Conservation (phyloP, 2,797 vertebrate genomes). For the Yasuhikotakia modesta region DNA sequence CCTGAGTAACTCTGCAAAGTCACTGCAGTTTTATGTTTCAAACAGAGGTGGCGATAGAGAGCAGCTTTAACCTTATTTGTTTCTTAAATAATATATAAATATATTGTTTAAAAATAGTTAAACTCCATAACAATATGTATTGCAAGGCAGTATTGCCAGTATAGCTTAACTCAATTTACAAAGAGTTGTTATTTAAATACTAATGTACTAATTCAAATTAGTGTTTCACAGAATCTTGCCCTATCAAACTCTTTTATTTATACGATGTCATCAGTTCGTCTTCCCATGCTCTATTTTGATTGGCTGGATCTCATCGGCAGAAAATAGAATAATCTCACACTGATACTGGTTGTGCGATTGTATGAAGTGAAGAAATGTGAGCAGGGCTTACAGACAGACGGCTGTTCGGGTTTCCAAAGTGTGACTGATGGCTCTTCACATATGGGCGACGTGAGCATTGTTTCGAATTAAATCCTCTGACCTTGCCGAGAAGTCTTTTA, state of each 20-base stretch:
- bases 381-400: not conserved
- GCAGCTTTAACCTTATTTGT: too few species aligned
- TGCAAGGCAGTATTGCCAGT: not conserved
- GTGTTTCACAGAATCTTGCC: not conserved
- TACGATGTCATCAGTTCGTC: not conserved
- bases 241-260: not conserved
- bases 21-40: too few species aligned
- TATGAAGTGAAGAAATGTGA: not conserved
- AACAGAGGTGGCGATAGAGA: too few species aligned
- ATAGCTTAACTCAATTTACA: not conserved
- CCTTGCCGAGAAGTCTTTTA: conserved; percentile 26
- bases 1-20: too few species aligned
- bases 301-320: not conserved
- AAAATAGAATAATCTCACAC: conserved; percentile 4
- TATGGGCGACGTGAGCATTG: conserved; percentile 33
- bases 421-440: conserved; percentile 27
- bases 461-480: conserved; percentile 36
- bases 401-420: conserved; percentile 19
- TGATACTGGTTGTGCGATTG: not conserved
- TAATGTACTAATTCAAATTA: too few species aligned
- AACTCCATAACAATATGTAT: not conserved
- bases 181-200: too few species aligned
- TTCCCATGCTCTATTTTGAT: not conserved
- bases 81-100: too few species aligned
- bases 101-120: too few species aligned